Evolutionary conservation across 2,888 invertebrate species (phyloP).

Genomic region (Andrena dorsata): DNA sequence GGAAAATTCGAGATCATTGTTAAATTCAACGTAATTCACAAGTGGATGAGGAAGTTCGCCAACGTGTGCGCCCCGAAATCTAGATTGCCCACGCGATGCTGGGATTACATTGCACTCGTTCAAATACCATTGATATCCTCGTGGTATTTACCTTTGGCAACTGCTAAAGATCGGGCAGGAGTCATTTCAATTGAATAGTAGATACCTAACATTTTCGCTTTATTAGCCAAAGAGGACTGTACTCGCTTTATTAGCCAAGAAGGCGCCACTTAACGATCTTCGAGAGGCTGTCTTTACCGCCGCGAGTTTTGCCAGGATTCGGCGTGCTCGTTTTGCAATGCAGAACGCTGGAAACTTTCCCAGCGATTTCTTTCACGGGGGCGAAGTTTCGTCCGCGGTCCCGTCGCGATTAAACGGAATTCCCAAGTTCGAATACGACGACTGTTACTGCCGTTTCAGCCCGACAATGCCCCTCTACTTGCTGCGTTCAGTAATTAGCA

Average conservation of each 20-base stretch:
- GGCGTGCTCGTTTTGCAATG: constrained; percentile 20
- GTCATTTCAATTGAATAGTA: neutral
- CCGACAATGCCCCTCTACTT: neutral
- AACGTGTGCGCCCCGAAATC: constrained; percentile 2
- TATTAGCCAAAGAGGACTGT: neutral
- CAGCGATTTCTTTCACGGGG: constrained; percentile 21
- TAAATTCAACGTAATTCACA: constrained; percentile 6
- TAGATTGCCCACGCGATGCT: constrained; percentile 2
- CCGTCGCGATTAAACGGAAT: constrained; percentile 12
- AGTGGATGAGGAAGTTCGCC: constrained; percentile 5
- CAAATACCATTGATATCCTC: too few species aligned
- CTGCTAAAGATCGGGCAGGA: neutral
- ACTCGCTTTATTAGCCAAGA: constrained; percentile 16
- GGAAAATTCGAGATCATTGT: too few species aligned
- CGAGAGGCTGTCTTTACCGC: neutral
- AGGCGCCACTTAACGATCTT: constrained; percentile 13
- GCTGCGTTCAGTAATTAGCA: constrained; percentile 11
- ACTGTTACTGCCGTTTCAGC: neutral
- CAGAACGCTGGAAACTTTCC: constrained; percentile 15
- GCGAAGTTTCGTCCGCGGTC: neutral
- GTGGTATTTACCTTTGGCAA: too few species aligned
- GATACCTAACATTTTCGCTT: neutral
- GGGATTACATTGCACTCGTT: neutral
- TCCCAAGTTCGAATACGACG: neutral
- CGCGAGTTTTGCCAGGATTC: neutral